Conservation (phyloP, 2,113 vertebrate genomes). For the Potamarius usumacintae region DNA sequence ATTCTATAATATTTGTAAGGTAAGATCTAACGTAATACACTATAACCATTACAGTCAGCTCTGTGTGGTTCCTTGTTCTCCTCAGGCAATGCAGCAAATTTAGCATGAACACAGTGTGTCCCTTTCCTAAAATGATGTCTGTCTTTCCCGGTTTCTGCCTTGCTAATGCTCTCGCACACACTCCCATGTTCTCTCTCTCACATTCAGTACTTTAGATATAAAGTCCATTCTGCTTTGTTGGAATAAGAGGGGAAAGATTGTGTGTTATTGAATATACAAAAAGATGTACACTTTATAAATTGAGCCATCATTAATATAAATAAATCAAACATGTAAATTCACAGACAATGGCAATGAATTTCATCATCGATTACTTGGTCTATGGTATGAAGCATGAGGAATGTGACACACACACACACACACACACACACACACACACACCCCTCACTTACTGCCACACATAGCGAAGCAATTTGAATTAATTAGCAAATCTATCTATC, state of each 20-base stretch:
- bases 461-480: background rate
- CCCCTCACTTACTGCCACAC: background rate
- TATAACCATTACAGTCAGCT: background rate
- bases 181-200: conserved; percentile 1
- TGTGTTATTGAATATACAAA: no score
- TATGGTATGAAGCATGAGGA: no score
- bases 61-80: background rate
- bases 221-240: background rate
- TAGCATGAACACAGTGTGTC: background rate
- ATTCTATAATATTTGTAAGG: background rate
- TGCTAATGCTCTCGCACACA: background rate
- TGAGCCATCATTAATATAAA: background rate
- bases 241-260: background rate
- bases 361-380: background rate
- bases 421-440: background rate
- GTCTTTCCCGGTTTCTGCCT: background rate
- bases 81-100: background rate
- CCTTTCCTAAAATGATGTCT: conserved; percentile 40
- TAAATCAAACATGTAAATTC: background rate
- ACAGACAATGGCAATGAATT: background rate
- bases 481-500: background rate
- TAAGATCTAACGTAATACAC: background rate
- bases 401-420: background rate
- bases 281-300: background rate
- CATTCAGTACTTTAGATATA: background rate